Conservation (phyloP, 1,140 invertebrate species). For the Rhysida immarginata region DNA sequence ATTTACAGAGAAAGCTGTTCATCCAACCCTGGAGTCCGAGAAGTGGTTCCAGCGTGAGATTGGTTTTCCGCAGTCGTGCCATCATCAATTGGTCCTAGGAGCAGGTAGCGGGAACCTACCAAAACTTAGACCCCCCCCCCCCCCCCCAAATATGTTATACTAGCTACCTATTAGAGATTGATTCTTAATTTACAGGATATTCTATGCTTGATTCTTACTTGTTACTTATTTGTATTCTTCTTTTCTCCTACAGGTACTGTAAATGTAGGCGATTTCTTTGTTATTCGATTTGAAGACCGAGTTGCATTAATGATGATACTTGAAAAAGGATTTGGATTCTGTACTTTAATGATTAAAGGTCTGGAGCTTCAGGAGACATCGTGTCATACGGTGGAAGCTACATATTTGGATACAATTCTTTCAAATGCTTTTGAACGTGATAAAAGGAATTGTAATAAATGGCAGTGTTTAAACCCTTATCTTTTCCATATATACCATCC, state of each 20-base stretch:
- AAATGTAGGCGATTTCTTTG: constrained; percentile 30
- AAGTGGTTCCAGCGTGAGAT: no score
- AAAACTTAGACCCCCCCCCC: no score
- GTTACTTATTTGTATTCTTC: background rate
- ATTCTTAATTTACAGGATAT: no score
- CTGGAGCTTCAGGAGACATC: constrained; percentile 38
- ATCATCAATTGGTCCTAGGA: no score
- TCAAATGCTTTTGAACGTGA: constrained; percentile 27
- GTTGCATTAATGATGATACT: constrained; percentile 29
- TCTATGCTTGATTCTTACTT: no score
- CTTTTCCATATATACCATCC: constrained; percentile 17
- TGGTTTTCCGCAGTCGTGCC: no score
- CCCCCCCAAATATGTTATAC: no score
- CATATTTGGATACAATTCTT: constrained; percentile 34
- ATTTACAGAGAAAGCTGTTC: no score
- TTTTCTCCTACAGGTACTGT: constrained; percentile 11
- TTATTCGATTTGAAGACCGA: constrained; percentile 34
- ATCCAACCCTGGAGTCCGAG: no score
- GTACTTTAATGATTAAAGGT: constrained; percentile 31
- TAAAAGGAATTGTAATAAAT: background rate
- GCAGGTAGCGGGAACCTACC: no score
- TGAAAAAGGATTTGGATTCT: constrained; percentile 31
- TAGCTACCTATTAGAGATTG: no score
- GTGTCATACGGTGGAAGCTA: constrained; percentile 37
- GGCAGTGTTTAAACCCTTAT: constrained; percentile 10